A percentile compares a stretch with the other conserved stretches of the same genome.
Evolutionary conservation across 1,140 invertebrate species (phyloP).

Genomic region (Ceratina japonica): DNA sequence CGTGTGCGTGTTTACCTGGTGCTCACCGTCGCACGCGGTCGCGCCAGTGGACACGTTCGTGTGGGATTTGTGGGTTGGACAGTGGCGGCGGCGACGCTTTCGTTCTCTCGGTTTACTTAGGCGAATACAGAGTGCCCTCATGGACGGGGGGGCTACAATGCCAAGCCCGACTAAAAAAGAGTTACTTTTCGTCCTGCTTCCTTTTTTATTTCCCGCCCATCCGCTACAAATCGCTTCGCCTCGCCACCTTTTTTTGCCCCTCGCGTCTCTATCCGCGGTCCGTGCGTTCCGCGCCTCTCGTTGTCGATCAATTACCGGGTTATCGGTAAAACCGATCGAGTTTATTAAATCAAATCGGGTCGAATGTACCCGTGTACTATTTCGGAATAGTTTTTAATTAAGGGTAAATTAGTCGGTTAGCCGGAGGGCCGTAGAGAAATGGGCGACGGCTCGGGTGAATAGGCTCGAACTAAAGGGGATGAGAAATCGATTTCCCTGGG

Average conservation of each 20-base stretch:
- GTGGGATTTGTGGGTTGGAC: conserved; percentile 41
- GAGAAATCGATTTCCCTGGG: conserved; percentile 10
- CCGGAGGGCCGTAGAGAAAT: too few species aligned
- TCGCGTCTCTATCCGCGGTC: background rate
- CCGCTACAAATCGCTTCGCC: conserved; percentile 12
- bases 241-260: background rate
- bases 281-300: background rate
- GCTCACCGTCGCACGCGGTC: conserved; percentile 19
- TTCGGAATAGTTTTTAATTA: too few species aligned
- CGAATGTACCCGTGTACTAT: too few species aligned
- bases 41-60: background rate
- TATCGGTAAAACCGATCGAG: background rate
- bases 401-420: too few species aligned
- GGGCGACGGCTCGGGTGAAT: too few species aligned
- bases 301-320: conserved; percentile 14
- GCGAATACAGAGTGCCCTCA: conserved; percentile 28
- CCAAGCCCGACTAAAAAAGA: conserved; percentile 11
- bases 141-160: conserved; percentile 27
- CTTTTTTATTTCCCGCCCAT: background rate
- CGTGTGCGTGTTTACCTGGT: conserved; percentile 45
- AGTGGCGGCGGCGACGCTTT: conserved; percentile 47
- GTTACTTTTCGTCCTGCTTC: conserved; percentile 27
- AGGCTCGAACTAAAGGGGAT: background rate
- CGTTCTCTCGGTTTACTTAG: conserved; percentile 47
- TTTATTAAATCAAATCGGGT: too few species aligned